A percentile compares a stretch with the other conserved stretches of the same genome.
These are phyloP conservation scores for Dinomys branickii DNA, from an alignment of 2,113 vertebrate genomes.

Conservation along the genomic window DNA sequence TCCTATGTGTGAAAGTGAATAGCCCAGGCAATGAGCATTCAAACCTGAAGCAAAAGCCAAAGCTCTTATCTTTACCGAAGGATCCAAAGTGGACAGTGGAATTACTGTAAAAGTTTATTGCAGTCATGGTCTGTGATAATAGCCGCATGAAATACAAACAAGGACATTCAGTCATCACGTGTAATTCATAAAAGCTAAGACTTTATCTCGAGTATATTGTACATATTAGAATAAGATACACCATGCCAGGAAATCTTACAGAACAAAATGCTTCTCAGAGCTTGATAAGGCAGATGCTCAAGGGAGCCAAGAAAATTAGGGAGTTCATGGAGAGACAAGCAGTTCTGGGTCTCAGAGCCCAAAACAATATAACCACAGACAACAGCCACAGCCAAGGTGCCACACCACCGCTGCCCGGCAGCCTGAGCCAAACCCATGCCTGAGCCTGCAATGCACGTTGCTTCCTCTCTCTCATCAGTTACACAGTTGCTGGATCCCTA, in stretches of 20 bases:
- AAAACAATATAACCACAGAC: neutral
- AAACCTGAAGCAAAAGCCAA: constrained; percentile 17
- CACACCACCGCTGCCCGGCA: fast-evolving
- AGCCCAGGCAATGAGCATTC: neutral
- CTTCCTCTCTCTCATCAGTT: neutral
- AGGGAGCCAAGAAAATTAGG: neutral
- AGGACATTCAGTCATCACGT: neutral
- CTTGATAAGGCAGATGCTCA: neutral
- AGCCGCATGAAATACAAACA: constrained; percentile 1
- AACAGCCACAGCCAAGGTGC: neutral
- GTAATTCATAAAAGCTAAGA: constrained; percentile 48
- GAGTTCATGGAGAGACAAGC: neutral
- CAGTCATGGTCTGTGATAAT: constrained; percentile 24
- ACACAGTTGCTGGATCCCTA: neutral
- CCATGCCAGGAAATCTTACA: neutral
- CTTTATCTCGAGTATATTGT: constrained; percentile 58
- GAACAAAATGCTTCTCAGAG: constrained; percentile 17
- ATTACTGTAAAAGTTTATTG: constrained; percentile 62
- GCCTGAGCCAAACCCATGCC: neutral
- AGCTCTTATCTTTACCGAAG: constrained; percentile 39
- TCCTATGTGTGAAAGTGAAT: constrained; percentile 17
- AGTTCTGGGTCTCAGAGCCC: neutral
- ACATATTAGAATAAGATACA: neutral
- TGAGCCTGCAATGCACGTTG: neutral
- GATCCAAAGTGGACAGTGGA: neutral